phyloP scores from a whole-genome alignment of 2,113 vertebrate species.

The Jacana jacana region DNA sequence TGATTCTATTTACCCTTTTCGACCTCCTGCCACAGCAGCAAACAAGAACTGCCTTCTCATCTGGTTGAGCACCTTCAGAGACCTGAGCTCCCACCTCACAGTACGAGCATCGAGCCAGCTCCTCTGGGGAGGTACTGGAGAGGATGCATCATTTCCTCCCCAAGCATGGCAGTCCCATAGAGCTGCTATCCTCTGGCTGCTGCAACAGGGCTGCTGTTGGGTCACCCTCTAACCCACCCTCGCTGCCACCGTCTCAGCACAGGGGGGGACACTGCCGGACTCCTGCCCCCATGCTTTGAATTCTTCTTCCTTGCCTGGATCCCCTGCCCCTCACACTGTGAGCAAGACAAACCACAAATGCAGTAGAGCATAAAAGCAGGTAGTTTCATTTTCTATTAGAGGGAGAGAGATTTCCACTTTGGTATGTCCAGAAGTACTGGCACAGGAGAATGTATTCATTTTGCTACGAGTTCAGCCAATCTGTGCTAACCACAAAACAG shows the following conservation, averaged over 20 bases:
- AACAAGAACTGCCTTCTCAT: neutral
- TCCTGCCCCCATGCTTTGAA: neutral
- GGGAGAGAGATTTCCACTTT: neutral
- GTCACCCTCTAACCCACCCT: neutral
- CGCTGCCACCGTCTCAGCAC: neutral
- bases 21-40: neutral
- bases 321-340: neutral
- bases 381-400: neutral
- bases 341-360: neutral
- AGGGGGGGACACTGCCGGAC: accelerated
- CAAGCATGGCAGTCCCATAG: accelerated
- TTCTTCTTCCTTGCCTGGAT: neutral
- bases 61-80: neutral
- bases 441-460: neutral
- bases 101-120: neutral
- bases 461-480: neutral
- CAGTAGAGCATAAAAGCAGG: neutral
- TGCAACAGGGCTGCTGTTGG: neutral
- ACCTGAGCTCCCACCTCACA: neutral
- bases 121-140: neutral
- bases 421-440: neutral
- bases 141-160: neutral
- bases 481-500: neutral
- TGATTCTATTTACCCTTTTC: neutral
- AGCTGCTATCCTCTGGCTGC: neutral